Percentiles rank a stretch among this genome's conserved stretches.
Conservation (phyloP, 2,888 invertebrate species). For the Drosophila neonasuta region DNA sequence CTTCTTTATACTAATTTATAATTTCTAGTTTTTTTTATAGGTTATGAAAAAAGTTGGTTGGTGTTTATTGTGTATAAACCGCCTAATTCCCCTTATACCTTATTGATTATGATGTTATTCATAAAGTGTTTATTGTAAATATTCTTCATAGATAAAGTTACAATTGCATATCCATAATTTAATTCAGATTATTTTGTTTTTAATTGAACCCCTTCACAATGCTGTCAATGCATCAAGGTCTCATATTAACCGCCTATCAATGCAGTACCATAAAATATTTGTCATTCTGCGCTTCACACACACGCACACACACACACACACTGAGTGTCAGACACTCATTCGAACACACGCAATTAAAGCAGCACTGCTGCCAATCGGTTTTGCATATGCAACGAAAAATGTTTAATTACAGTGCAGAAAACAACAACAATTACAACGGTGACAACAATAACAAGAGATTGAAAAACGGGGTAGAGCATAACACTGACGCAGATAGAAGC, state of each 20-base stretch:
- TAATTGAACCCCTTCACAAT: constrained; percentile 3
- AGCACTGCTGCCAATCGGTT: constrained; percentile 50
- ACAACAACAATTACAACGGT: constrained; percentile 48
- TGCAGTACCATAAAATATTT: constrained; percentile 58
- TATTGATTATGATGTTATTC: neutral
- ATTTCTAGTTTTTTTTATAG: no score
- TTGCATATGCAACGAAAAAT: constrained; percentile 65
- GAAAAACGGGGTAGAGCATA: neutral
- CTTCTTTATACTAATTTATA: no score
- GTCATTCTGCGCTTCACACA: constrained; percentile 32
- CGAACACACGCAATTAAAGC: constrained; percentile 59
- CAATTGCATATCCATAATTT: constrained; percentile 13
- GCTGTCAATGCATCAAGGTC: constrained; percentile 39
- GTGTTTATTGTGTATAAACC: no score
- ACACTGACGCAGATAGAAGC: no score
- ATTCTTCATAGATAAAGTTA: no score
- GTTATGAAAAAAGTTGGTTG: no score
- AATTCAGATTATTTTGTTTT: constrained; percentile 23
- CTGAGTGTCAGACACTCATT: constrained; percentile 8
- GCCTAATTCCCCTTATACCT: no score
- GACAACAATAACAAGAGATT: constrained; percentile 37
- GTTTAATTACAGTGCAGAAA: constrained; percentile 70
- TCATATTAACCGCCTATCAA: constrained; percentile 55
- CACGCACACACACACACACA: neutral
- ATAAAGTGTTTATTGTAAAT: neutral